Percentiles rank a stretch among this genome's conserved stretches.
Conservation (phyloP, 2,113 vertebrate species). For the Nerophis ophidion region DNA sequence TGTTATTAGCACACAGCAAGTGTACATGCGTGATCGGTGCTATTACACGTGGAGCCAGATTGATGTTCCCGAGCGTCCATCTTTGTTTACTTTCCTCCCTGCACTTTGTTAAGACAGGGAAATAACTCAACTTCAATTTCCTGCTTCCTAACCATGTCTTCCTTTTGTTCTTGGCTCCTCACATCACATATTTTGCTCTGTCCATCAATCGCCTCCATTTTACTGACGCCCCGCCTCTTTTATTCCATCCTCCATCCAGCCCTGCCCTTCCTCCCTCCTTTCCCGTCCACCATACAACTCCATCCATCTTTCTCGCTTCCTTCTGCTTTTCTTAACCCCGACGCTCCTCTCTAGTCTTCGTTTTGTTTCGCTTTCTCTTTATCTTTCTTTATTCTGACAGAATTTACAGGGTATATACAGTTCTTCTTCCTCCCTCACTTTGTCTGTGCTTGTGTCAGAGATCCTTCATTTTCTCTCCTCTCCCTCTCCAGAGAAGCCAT, state of each 20-base stretch:
- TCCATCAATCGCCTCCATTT: conserved; percentile 21
- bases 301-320: conserved; percentile 39
- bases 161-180: conserved; percentile 6
- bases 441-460: conserved; percentile 52
- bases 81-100: conserved; percentile 34
- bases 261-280: conserved; percentile 30
- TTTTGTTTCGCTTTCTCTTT: not conserved
- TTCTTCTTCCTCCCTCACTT: conserved; percentile 48
- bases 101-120: conserved; percentile 38
- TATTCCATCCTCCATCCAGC: conserved; percentile 10
- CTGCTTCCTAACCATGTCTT: conserved; percentile 15
- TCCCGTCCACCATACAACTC: conserved; percentile 26
- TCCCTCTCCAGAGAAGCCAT: conserved; percentile 68
- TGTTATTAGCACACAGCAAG: conserved; percentile 18
- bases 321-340: conserved; percentile 39
- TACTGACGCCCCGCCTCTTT: not conserved
- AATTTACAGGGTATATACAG: not conserved
- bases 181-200: conserved; percentile 7
- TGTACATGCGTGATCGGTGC: conserved; percentile 52
- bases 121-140: conserved; percentile 47
- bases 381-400: not conserved
- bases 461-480: conserved; percentile 46
- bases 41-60: conserved; percentile 55
- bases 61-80: conserved; percentile 35
- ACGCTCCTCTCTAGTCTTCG: conserved; percentile 1